Evolutionary conservation across 2,888 invertebrate species (phyloP).

Genomic region (Anaspis maculata): DNA sequence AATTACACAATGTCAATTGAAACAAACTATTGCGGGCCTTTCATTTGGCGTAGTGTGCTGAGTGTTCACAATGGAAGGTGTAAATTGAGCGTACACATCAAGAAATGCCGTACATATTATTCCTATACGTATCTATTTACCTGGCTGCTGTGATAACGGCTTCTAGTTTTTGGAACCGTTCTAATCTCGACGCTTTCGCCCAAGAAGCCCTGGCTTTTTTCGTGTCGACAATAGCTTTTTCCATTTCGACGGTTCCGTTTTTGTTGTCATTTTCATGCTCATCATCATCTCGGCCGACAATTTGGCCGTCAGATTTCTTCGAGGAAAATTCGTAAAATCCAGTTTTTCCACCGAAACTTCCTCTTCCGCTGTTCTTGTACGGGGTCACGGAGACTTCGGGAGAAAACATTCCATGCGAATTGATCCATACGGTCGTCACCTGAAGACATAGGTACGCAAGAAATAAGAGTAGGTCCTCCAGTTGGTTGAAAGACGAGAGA

Average conservation of each 20-base stretch:
- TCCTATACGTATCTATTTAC: no score
- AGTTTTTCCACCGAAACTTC: slow-evolving; percentile 42
- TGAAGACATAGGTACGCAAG: slow-evolving; percentile 37
- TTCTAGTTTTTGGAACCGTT: slow-evolving; percentile 18
- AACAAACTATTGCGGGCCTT: no score
- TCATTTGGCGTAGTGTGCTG: no score
- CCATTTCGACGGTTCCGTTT: slow-evolving; percentile 27
- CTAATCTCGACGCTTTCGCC: slow-evolving; percentile 20
- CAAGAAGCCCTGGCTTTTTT: slow-evolving; percentile 41
- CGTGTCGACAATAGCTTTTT: slow-evolving; percentile 45
- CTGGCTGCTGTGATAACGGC: no score
- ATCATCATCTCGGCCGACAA: slow-evolving; percentile 5
- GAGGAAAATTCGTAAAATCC: slow-evolving; percentile 18
- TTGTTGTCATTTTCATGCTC: slow-evolving; percentile 4
- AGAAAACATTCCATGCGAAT: slow-evolving; percentile 45
- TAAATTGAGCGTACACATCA: no score
- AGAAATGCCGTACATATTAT: no score
- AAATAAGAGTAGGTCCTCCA: slow-evolving; percentile 4
- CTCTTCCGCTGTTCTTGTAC: slow-evolving; percentile 45
- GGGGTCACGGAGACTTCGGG: slow-evolving; percentile 45
- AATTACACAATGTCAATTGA: no score
- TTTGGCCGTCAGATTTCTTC: no score
- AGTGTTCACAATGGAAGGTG: no score
- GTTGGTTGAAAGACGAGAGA: no score
- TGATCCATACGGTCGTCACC: slow-evolving; percentile 52